A percentile compares a stretch with the other conserved stretches of the same genome.
These are phyloP conservation scores for Carposina sasakii DNA, from an alignment of 1,140 invertebrate genomes.

Conservation along the genomic window DNA sequence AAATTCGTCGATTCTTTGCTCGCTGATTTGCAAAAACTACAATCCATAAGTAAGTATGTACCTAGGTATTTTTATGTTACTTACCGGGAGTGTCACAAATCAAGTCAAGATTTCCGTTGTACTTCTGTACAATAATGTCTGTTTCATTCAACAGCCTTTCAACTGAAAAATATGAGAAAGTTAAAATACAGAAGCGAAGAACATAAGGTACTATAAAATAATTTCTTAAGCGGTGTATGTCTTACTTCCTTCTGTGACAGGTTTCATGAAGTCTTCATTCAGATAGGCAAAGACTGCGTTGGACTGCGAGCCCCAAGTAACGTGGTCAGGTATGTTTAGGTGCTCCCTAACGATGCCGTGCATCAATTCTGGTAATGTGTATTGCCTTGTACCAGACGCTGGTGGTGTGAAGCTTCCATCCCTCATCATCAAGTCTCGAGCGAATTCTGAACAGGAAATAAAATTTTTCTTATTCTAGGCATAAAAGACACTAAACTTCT, in stretches of 20 bases:
- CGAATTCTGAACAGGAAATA: slow-evolving; percentile 29
- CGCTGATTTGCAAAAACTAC: no score
- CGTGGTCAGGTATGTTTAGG: slow-evolving; percentile 76
- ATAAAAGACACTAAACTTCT: not conserved
- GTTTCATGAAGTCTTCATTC: slow-evolving; percentile 87
- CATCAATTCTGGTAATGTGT: no score
- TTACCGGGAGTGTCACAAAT: slow-evolving; percentile 60
- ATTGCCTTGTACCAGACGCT: slow-evolving; percentile 38
- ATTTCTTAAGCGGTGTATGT: slow-evolving; percentile 5
- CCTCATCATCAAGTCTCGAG: slow-evolving; percentile 40
- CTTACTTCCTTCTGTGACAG: slow-evolving; percentile 79
- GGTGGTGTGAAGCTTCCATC: slow-evolving; percentile 26
- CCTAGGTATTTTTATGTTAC: not conserved
- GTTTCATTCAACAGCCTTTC: slow-evolving; percentile 81
- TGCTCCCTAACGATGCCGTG: slow-evolving; percentile 78
- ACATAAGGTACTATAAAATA: not conserved
- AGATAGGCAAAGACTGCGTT: slow-evolving; percentile 77
- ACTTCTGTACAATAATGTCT: slow-evolving; percentile 78
- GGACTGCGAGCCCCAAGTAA: slow-evolving; percentile 77
- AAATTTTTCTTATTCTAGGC: not conserved
- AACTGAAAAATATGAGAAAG: slow-evolving; percentile 72
- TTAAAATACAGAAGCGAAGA: not conserved
- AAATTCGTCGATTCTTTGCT: no score
- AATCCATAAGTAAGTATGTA: slow-evolving; percentile 7
- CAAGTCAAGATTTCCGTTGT: slow-evolving; percentile 77